phyloP scores from a whole-genome alignment of 2,113 vertebrate species.

The Sigmodon hispidus region DNA sequence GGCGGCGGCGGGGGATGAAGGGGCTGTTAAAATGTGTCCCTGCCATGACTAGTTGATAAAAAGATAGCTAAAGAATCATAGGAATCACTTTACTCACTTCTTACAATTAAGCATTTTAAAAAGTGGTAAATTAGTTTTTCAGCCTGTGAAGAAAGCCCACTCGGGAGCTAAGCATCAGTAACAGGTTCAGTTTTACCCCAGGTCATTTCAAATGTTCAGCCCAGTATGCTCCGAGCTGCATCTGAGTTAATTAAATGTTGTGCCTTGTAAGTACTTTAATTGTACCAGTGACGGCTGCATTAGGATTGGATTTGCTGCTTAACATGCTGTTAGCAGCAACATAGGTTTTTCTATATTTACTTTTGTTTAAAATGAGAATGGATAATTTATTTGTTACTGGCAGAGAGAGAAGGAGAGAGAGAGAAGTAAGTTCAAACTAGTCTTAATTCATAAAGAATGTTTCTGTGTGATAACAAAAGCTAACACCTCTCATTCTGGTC shows the following conservation, averaged over 20 bases:
- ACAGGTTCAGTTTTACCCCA: neutral
- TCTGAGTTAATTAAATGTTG: neutral
- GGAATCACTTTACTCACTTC: neutral
- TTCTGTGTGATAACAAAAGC: neutral
- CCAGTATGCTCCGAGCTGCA: neutral
- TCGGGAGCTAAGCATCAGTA: neutral
- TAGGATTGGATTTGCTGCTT: neutral
- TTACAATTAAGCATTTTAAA: neutral
- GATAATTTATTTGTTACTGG: neutral
- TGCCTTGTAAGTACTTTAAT: neutral
- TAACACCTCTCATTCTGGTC: neutral
- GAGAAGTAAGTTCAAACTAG: neutral
- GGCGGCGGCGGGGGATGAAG: neutral
- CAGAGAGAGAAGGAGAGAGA: neutral
- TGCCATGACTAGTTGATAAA: neutral
- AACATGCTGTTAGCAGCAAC: neutral
- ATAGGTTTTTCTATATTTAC: neutral
- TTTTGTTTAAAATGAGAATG: slow-evolving; percentile 31
- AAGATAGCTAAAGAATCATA: neutral
- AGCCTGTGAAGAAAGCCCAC: neutral
- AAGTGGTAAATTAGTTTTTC: neutral
- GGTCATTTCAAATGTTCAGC: neutral
- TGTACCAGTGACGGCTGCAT: neutral
- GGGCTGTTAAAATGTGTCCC: neutral
- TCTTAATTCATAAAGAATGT: slow-evolving; percentile 1